Base-by-base conservation (phyloP, 53 echinoderm and acorn worm genomes). In the Holothuria scabra region DNA sequence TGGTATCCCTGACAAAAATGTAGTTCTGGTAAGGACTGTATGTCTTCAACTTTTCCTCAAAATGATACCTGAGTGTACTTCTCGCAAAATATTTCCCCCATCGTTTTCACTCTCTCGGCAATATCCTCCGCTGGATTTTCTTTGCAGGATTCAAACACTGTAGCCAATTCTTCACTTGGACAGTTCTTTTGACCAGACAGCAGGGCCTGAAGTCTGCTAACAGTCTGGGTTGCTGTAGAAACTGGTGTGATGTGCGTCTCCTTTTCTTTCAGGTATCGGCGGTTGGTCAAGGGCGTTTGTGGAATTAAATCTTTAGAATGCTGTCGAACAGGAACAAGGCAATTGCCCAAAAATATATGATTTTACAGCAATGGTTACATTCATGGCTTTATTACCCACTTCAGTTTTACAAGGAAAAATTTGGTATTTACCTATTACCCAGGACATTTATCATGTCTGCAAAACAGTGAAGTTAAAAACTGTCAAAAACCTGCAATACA, bases 221-320 rank as follows among this genome's bases (percentile, higher is more conserved):
- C 99, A 7, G 93, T 95, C 80, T 99, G 99, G n/a, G 99, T 99
- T 6, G 99, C 99, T 24, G 94, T 99, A 67, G 99, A 99, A 20
- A 99, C 94, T 1, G 99, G 99, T 0, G 99, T 97, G 44, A 89
- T 81, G 63, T 52, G 84, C 3, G 80, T 91, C 74, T 93, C 95
- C 85, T 91, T 91, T 62, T 92, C 92, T 65, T 91, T 92, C 41
- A 99, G 89, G 83, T 99, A 99, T 16, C 91, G 88, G 8, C 94
- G 66, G 66, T 86, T 86, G 64, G 99, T 99, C 87, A 99, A 93
- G 22, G 99, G 99, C 0, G 99, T 99, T 35, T 88, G 82, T 18
- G 99, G 99, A 30, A 88, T 90, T 5, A 99, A 88, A 60, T 90
- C 90, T 29, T 88, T 92, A 56, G 86, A 87, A 90, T 93, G 90